These are phyloP conservation scores for Bembecia ichneumoniformis DNA, from an alignment of 2,888 invertebrate genomes.

Conservation along the genomic window DNA sequence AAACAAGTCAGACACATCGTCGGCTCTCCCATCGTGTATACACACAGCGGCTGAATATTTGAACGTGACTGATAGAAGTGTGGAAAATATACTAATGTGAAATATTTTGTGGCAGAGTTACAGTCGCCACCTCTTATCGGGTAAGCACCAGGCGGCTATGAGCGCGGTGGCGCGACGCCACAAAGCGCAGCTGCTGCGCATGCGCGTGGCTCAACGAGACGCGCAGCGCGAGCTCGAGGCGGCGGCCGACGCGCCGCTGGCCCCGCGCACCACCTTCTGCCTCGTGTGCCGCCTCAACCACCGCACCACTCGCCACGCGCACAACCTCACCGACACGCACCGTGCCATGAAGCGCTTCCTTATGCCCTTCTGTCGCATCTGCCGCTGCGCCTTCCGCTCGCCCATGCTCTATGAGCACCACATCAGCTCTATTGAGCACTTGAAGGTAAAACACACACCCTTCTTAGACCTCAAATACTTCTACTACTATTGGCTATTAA, in stretches of 20 bases:
- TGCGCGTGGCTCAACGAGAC: slow-evolving; percentile 85
- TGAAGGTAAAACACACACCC: slow-evolving; percentile 73
- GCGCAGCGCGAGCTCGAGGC: slow-evolving; percentile 86
- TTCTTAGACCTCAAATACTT: no score
- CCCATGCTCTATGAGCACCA: slow-evolving; percentile 90
- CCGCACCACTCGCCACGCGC: slow-evolving; percentile 81
- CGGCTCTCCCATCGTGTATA: no score
- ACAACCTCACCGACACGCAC: slow-evolving; percentile 85
- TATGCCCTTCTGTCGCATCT: slow-evolving; percentile 85
- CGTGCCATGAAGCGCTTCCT: slow-evolving; percentile 88
- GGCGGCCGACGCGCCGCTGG: slow-evolving; percentile 74
- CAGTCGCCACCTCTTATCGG: slow-evolving; percentile 79
- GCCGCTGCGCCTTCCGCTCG: slow-evolving; percentile 83
- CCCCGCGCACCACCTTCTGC: slow-evolving; percentile 78
- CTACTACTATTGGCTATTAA: no score
- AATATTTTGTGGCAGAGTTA: slow-evolving; percentile 77
- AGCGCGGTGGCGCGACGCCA: slow-evolving; percentile 81
- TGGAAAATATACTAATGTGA: neutral
- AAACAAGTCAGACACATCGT: no score
- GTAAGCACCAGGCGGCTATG: slow-evolving; percentile 81
- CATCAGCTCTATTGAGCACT: slow-evolving; percentile 84
- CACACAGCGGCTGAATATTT: no score
- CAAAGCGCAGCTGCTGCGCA: slow-evolving; percentile 80
- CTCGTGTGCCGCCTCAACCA: slow-evolving; percentile 82
- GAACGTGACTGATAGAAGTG: no score